These are phyloP conservation scores for Hydractinia echinata DNA, from an alignment of 30 jellyfish, hydroid and myxozoan species.

Conservation along the genomic window DNA sequence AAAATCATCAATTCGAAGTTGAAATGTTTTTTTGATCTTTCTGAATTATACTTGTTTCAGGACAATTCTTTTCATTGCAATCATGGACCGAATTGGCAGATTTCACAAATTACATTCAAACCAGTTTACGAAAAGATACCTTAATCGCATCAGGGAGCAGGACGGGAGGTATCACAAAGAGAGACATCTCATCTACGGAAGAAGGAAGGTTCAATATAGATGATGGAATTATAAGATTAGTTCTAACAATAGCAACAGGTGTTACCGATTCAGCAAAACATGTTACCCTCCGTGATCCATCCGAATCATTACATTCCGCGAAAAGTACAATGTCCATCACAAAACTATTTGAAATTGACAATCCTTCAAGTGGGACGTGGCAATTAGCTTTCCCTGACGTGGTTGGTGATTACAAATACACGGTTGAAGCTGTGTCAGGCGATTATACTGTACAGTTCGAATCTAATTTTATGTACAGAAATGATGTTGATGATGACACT, in stretches of 20 bases:
- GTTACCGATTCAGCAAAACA: constrained; percentile 28
- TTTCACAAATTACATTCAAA: constrained; percentile 37
- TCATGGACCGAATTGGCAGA: constrained; percentile 33
- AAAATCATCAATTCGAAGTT: too few species aligned
- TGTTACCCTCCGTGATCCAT: constrained; percentile 17
- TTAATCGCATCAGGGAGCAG: constrained; percentile 50
- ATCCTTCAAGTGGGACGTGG: too few species aligned
- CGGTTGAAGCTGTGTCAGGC: too few species aligned
- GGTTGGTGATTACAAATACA: too few species aligned
- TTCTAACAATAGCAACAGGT: constrained; percentile 30
- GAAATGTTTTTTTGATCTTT: too few species aligned
- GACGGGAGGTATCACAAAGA: constrained; percentile 26
- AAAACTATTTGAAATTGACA: constrained; percentile 16
- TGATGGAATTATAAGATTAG: constrained; percentile 23
- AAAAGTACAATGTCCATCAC: constrained; percentile 26
- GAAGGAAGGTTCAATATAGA: constrained; percentile 9
- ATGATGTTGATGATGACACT: too few species aligned
- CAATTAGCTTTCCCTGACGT: too few species aligned
- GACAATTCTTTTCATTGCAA: constrained; percentile 49
- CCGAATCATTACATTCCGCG: constrained; percentile 13
- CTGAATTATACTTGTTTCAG: background rate
- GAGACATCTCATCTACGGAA: background rate
- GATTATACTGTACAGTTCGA: too few species aligned
- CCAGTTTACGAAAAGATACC: constrained; percentile 40
- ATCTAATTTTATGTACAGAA: too few species aligned